These are phyloP conservation scores for Ploceus nigricollis DNA, from an alignment of 2,113 vertebrate genomes.

Conservation along the genomic window DNA sequence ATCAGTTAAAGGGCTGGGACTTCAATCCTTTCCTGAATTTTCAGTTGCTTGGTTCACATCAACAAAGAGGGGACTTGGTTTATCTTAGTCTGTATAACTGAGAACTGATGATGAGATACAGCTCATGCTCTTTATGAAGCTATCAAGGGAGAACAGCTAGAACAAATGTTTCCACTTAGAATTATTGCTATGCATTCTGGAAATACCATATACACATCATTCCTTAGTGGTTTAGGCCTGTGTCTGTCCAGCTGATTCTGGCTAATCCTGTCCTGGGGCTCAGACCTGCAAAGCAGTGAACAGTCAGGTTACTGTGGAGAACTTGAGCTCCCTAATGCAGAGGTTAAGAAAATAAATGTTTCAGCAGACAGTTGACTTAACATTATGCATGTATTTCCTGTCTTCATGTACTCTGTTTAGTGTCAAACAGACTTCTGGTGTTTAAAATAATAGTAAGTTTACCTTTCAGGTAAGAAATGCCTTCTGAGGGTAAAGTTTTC, in stretches of 20 bases:
- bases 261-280: not conserved
- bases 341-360: not conserved
- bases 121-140: not conserved
- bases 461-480: not conserved
- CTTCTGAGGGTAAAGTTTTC: not conserved
- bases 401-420: not conserved
- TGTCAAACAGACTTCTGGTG: not conserved
- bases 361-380: not conserved
- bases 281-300: not conserved
- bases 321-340: not conserved
- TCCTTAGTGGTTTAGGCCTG: not conserved
- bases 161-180: not conserved
- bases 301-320: not conserved
- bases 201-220: not conserved
- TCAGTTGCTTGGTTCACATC: not conserved
- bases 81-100: not conserved
- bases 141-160: not conserved
- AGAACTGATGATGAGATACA: not conserved
- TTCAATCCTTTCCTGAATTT: not conserved
- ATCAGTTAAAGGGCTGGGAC: not conserved
- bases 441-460: not conserved
- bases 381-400: not conserved
- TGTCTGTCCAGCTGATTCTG: not conserved
- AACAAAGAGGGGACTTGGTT: not conserved
- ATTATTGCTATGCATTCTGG: not conserved